These are phyloP conservation scores for Cheilosia pagana DNA, from an alignment of 2,888 invertebrate genomes.

Conservation along the genomic window DNA sequence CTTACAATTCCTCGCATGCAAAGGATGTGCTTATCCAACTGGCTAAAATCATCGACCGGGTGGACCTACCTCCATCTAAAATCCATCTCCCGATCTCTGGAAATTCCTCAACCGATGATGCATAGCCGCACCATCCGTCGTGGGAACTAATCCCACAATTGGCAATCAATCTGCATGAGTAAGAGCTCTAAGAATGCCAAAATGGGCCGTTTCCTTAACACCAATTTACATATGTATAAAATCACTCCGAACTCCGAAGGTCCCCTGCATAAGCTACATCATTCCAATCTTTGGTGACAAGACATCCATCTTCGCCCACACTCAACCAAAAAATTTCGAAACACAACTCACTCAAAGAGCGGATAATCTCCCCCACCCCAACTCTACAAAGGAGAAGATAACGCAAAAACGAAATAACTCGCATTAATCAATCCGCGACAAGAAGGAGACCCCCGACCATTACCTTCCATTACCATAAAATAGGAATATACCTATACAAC, in stretches of 20 bases:
- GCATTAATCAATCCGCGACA: slow-evolving; percentile 69
- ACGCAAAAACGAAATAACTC: slow-evolving; percentile 62
- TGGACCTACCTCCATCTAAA: too few relatives aligned
- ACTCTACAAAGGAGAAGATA: slow-evolving; percentile 31
- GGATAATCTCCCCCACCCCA: slow-evolving; percentile 59
- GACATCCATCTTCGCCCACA: slow-evolving; percentile 71
- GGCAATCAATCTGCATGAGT: slow-evolving; percentile 39
- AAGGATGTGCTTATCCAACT: too few relatives aligned
- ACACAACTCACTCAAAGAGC: slow-evolving; percentile 44
- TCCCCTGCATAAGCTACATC: slow-evolving; percentile 22
- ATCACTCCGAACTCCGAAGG: slow-evolving; percentile 30
- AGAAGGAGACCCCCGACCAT: slow-evolving; percentile 59
- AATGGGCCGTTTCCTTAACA: background rate
- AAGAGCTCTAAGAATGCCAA: slow-evolving; percentile 6
- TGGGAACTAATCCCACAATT: slow-evolving; percentile 32
- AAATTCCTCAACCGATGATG: too few relatives aligned
- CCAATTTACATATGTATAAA: slow-evolving; percentile 9
- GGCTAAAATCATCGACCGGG: too few relatives aligned
- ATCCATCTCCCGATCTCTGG: too few relatives aligned
- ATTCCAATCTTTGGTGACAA: slow-evolving; percentile 67
- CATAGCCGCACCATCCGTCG: background rate
- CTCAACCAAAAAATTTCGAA: slow-evolving; percentile 8
- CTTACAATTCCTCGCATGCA: too few relatives aligned
- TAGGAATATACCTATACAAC: slow-evolving; percentile 41
- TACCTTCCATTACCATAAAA: slow-evolving; percentile 75